Evolutionary conservation across 2,888 invertebrate genomes (phyloP), one percentile per base, ranked within the genome.

Genomic region (Polyommatus icarus): DNA sequence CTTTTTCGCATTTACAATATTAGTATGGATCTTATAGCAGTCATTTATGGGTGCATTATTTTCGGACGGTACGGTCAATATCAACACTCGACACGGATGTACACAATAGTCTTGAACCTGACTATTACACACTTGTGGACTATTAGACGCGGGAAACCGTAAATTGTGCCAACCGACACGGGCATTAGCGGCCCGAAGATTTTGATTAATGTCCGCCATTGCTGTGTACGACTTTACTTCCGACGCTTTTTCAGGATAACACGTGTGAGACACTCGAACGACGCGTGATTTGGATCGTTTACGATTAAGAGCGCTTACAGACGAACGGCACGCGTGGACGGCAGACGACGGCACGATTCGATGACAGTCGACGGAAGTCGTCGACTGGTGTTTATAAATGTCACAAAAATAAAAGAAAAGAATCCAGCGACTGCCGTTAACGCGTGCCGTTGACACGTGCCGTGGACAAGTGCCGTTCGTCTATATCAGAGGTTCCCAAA

Each of bases 61-160:
- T 54, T 54, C 54, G 54, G 54, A 46, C 46, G 46, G 46, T 40
- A 40, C 50, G 0, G 24, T 24, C 61, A 12, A 67, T 67, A 67
- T 67, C 61, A 50, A 50, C 46, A 71, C 29, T 67, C 78, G 57
- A 76, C 71, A 81, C 80, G 80, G 73, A 81, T 80, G 79, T 80
- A 61, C 76, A 84, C 88, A 88, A 75, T 90, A 89, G 90, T 89
- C 89, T 87, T 89, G 87, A 76, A 79, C 81, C 78, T 80, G 81
- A 71, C 80, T 84, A 83, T 84, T 84, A 73, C 46, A n/a, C 81
- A 81, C 80, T 81, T 84, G 82, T 85, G 84, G 82, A 82, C 79
- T 80, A 77, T 83, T 82, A 81, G 82, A 78, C 87, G 87, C 89
- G 87, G 92, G 92, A 92, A 92, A 87, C 84, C 85, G 83, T 90